Evolutionary conservation across 1,140 invertebrate species (phyloP), one percentile per base, ranked within the genome.

Genomic region (Dolichoris vasculosae): DNA sequence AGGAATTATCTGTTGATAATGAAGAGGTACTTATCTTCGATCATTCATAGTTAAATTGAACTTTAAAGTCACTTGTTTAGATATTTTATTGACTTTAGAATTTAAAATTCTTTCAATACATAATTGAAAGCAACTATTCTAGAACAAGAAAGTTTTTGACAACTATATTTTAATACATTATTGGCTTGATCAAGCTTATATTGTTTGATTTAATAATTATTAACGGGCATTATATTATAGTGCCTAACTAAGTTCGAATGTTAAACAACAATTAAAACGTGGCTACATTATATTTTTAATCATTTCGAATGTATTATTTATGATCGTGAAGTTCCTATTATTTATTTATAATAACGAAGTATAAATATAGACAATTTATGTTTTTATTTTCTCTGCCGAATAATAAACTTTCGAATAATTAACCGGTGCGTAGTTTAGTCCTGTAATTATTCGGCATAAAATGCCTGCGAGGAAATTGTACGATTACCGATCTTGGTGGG

Each of bases 401-500:
- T 83, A 83, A 76, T 83, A 51, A 83, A 38, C 51, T 75, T 83
- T 46, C 38, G 69, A 82, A 75, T 82, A 82, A 83, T 76, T 83
- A 83, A 63, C 32, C 46, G 23, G 32, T 4, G 23, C 23, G 32
- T 48, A 26, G 11, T 48, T 82, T 35, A 51, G 35, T 59, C 35
- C 17, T 35, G 63, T 55, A 73, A 82, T 82, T 55, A 82, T 82
- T 82, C 1, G 17, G 30, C 20, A 51, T 35, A 76, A 76, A 76
- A 76, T 51, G 75, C 32, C 11, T 13, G 80, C 64, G 63, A 23
- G 46, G 48, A 55, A 79, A 59, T 51, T 43, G 2, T 63, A 46
- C 51, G 32, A 75, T 75, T 48, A 76, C 43, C 32, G 48, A 55
- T 15, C 46, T 77, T 3, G 13, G 26, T 11, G 1, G 38, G 26